phyloP scores from a whole-genome alignment of 2,113 vertebrate genomes.

The Mesocricetus auratus region DNA sequence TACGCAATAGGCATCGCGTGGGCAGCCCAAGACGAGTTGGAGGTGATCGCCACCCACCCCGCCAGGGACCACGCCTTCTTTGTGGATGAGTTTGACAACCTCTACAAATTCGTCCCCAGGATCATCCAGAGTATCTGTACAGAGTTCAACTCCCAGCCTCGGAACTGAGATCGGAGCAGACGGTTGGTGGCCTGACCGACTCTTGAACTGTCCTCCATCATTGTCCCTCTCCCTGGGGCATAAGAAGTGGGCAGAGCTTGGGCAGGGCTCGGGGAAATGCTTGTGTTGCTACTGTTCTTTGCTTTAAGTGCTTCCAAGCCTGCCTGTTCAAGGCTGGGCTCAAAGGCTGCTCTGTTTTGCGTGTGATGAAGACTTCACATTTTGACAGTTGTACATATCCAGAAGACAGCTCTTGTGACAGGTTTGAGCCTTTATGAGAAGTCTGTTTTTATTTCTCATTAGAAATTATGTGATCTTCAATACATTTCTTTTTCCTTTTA shows the following conservation, averaged over 20 bases:
- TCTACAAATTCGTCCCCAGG: conserved; percentile 93
- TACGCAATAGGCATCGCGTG: conserved; percentile 97
- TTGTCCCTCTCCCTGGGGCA: too few species aligned
- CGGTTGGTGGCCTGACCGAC: not conserved
- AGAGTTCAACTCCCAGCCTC: conserved; percentile 98
- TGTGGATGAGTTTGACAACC: conserved; percentile 97
- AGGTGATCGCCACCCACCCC: conserved; percentile 96
- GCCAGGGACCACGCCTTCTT: conserved; percentile 97
- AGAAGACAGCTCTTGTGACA: not conserved
- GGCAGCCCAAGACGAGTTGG: conserved; percentile 97
- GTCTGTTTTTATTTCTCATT: not conserved
- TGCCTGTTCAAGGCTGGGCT: conserved; percentile 7
- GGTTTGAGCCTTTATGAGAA: not conserved
- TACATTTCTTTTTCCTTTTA: not conserved
- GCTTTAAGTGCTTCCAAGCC: conserved; percentile 62
- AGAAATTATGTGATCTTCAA: conserved; percentile 38
- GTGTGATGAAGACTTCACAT: not conserved
- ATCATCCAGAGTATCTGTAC: conserved; percentile 97
- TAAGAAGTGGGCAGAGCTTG: not conserved
- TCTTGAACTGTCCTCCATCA: rapidly evolving
- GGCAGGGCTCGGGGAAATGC: conserved; percentile 12
- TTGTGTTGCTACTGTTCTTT: not conserved
- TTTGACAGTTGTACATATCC: conserved; percentile 38
- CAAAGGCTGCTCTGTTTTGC: not conserved
- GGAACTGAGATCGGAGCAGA: conserved; percentile 90